Base-by-base conservation (phyloP, 2,888 invertebrate species). In the Erebia aethiops region DNA sequence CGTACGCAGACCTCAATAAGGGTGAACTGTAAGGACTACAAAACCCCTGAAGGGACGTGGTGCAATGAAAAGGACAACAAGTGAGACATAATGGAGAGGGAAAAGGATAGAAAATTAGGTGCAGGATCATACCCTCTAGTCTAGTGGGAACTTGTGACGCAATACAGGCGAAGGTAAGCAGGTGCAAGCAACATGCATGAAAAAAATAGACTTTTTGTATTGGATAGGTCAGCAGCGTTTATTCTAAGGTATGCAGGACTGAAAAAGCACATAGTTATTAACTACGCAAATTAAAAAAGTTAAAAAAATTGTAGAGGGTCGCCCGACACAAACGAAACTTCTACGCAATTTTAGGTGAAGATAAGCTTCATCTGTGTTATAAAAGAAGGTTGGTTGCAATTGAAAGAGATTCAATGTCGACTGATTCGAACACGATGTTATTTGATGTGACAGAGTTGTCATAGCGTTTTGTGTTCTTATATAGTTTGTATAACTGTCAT, bases 171-270 rank as follows among this genome's bases (percentile, higher is more conserved):
- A 84, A 82, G 83, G 86, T 78, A 81, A 79, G 91, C 92, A 92
- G 92, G 92, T 92, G 92, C 88, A 88, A 78, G 84, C 80, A 79
- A 81, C 80, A 83, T 78, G 82, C 82, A 87, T 82, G 84, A 82
- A 90, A 88, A 86, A 86, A 86, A 85, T 75, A 80, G 82, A 26
- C 46, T 49, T 84, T 85, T 85, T 84, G 71, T 72, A 82, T 87
- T 79, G 87, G 84, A 88, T 89, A 89, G 90, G 90, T 90, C 90
- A 90, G 85, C 75, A 60, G 57, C 51, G 61, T 63, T 51, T 52
- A 65, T 58, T 62, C 64, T 43, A 63, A 67, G 49, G 9, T 13
- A 70, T 14, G 51, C 49, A 51, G 52, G 41, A 3, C 21, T 57
- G 13, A 13, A 65, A 35, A 26, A 52, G 13, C 9, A 64, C 18